These are phyloP conservation scores for Hylaea fasciaria DNA, from an alignment of 2,888 invertebrate genomes.

Conservation along the genomic window DNA sequence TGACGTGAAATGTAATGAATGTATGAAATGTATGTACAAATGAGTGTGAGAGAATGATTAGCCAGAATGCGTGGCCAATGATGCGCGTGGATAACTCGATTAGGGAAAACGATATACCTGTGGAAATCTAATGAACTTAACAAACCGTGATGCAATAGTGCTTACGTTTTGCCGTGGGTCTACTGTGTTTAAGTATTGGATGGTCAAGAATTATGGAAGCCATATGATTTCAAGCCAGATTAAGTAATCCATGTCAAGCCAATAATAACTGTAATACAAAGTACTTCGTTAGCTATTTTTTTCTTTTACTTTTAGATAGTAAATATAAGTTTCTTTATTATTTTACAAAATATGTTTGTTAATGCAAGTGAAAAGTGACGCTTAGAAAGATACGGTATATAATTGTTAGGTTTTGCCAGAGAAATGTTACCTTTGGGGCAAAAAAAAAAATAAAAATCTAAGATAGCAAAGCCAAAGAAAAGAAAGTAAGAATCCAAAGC, in stretches of 20 bases:
- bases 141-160: conserved; percentile 31
- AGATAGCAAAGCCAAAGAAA: neutral
- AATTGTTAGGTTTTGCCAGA: too few species aligned
- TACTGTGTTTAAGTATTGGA: neutral
- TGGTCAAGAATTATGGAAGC: neutral
- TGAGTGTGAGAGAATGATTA: conserved; percentile 24
- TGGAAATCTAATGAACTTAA: conserved; percentile 29
- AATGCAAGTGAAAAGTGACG: too few species aligned
- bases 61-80: conserved; percentile 31
- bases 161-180: neutral
- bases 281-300: too few species aligned
- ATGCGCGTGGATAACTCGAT: conserved; percentile 33
- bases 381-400: too few species aligned
- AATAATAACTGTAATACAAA: too few species aligned
- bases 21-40: conserved; percentile 14
- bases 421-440: too few species aligned
- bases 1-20: conserved; percentile 6
- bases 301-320: too few species aligned
- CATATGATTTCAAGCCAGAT: neutral
- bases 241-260: too few species aligned
- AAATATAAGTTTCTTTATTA: too few species aligned
- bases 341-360: too few species aligned
- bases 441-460: too few species aligned
- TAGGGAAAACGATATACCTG: conserved; percentile 32
- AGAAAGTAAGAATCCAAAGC: conserved; percentile 16